Evolutionary conservation across 2,888 invertebrate genomes (phyloP).

Genomic region (Abscondita cerata): DNA sequence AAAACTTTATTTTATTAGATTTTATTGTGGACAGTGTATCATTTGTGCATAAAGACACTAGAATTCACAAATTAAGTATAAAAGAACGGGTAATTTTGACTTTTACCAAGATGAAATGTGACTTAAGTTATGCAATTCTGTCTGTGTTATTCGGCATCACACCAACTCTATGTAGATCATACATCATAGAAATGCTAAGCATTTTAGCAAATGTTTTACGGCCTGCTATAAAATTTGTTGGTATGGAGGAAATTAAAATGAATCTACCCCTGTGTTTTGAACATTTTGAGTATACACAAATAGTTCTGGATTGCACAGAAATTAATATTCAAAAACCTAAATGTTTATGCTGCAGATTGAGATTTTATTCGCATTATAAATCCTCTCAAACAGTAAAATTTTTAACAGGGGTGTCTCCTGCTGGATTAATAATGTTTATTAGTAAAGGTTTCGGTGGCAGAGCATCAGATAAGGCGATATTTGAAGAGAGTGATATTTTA

Average conservation of each 20-base stretch:
- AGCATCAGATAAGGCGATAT: too few species aligned
- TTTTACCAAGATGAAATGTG: constrained; percentile 3
- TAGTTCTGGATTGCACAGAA: too few species aligned
- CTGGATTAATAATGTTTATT: too few species aligned
- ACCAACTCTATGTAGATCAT: background rate
- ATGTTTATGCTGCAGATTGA: too few species aligned
- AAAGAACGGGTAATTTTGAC: constrained; percentile 4
- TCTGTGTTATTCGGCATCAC: background rate
- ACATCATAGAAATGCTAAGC: too few species aligned
- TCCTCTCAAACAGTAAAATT: constrained; percentile 18
- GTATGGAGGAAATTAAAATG: background rate
- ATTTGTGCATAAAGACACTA: background rate
- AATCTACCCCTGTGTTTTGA: constrained; percentile 8
- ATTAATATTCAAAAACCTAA: too few species aligned
- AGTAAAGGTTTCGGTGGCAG: too few species aligned
- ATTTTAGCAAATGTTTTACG: too few species aligned
- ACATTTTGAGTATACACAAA: constrained; percentile 6
- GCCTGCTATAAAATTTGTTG: background rate
- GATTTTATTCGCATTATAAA: constrained; percentile 28
- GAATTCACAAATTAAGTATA: background rate
- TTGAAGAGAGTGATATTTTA: too few species aligned
- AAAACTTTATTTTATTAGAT: constrained; percentile 1
- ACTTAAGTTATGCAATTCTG: constrained; percentile 4
- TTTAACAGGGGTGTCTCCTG: constrained; percentile 25
- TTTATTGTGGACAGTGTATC: background rate